Base-by-base conservation (phyloP, 2,113 vertebrate genomes). In the Plecotus auritus region DNA sequence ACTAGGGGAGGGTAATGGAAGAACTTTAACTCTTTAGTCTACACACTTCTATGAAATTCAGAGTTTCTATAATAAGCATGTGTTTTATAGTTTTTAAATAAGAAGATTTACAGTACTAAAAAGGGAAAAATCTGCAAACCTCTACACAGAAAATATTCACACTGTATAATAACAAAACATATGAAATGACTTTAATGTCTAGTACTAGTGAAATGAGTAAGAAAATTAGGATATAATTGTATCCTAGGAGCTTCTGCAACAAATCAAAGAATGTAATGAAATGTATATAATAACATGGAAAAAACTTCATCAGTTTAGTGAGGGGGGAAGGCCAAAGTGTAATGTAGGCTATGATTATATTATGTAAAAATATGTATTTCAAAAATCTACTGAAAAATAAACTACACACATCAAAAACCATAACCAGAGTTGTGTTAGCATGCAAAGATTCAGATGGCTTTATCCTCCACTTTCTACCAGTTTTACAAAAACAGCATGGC, bases 81-180 rank as follows among this genome's bases (percentile, higher is more conserved):
- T 49, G 59, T 73, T 88, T 77, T 87, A 78, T 40, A 45, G 83
- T 67, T 92, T 94, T 86, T 74, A 80, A 87, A 82, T 81, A 42
- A 64, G 40, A 40, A 64, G 40, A 61, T 20, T 17, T 66, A 32
- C 28, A 73, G 18, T 20, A 49, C 28, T 82, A 72, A 82, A 85
- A 78, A 74, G 16, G 26, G 12, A 10, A 81, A 89, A 87, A 83
- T 54, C 5, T 92, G 40, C 30, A 95, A 83, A 40, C 7, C 10
- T 80, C 56, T 66, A 13, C 26, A 49, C 23, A 59, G 76, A 85
- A 77, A 92, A 64, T 77, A 88, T 26, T 37, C 42, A 23, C 4
- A 23, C 32, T 28, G 8, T 61, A 37, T n/a, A 56, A 35, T 18
- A 94, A 92, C 22, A 73, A 72, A 70, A 91, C 45, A 88, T 7